Evolutionary conservation across 2,888 invertebrate species (phyloP).

Genomic region (Drosophila neutralis): DNA sequence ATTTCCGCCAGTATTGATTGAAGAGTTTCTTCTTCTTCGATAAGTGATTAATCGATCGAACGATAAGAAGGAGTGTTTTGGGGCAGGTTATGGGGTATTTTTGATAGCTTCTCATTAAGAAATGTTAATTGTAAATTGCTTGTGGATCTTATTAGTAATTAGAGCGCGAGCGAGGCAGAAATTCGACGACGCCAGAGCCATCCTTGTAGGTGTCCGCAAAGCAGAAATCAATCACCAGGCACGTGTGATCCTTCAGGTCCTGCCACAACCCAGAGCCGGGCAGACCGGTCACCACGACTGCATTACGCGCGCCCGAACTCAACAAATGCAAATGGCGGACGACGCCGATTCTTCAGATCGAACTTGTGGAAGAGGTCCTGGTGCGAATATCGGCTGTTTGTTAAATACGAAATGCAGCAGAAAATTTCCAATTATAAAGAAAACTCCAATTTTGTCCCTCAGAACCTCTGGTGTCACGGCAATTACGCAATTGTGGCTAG

Average conservation of each 20-base stretch:
- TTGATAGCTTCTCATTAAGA: constrained; percentile 53
- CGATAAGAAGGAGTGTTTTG: background rate
- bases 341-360: constrained; percentile 93
- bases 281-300: constrained; percentile 90
- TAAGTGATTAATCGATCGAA: constrained; percentile 13
- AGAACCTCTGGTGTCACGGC: background rate
- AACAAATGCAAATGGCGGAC: constrained; percentile 99
- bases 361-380: background rate
- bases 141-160: constrained; percentile 76
- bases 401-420: background rate
- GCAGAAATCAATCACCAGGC: constrained; percentile 99
- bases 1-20: constrained; percentile 20
- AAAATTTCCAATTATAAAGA: background rate
- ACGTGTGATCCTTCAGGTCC: constrained; percentile 99
- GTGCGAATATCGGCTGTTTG: constrained; percentile 96
- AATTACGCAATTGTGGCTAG: constrained; percentile 8
- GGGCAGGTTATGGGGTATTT: constrained; percentile 3
- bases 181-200: constrained; percentile 99
- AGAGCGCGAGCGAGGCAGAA: constrained; percentile 90
- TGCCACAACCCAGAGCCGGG: constrained; percentile 97
- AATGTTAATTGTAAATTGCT: too few species aligned
- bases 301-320: constrained; percentile 94
- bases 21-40: constrained; percentile 26
- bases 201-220: constrained; percentile 99
- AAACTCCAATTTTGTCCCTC: too few species aligned